Evolutionary conservation across 2,113 vertebrate species (phyloP), one percentile per base, ranked within the genome.

Genomic region (Empidonax alnorum): DNA sequence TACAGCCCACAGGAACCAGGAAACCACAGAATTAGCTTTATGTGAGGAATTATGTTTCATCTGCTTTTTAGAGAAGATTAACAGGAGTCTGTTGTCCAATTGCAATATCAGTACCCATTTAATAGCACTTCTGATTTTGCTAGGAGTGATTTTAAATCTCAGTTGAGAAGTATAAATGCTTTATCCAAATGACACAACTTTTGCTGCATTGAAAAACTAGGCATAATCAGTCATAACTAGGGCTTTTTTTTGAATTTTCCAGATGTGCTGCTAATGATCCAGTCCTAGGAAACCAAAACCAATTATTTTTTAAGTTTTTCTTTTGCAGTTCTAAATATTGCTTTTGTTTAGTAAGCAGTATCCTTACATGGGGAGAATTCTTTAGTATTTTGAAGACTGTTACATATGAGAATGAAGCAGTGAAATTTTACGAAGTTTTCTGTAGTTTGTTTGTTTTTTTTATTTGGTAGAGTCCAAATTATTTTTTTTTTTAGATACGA

Each of bases 11-110:
- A 96, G 88, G 78, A 89, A 84, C 27, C 66, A 84, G 44, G n/a
- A 96, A 97, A 96, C 11, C 41, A 88, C 77, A 71, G 82, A 94
- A 94, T 93, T 78, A 88, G 86, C 83, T 96, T 81, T 66, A 63
- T 92, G 80, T 75, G 78, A 88, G 41, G 41, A 90, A 94, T 94
- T 93, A 89, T 41, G 44, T 96, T 95, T 95, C 73, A 92, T 88
- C 56, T 94, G 35, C 74, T 91, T 94, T 87, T 86, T 62, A 88
- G 77, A 76, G 82, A 82, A 92, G 49, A 88, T 95, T 84, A 89
- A 92, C 30, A 53, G 52, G 59, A 85, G 58, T 10, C 47, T 82
- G 46, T 94, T 93, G 76, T 78, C 72, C 63, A 67, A 92, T 63
- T 78, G 72, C n/a, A 87, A 37, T 80, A 87, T 85, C 83, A 92